These are phyloP conservation scores for Caranx ignobilis DNA, from an alignment of 2,113 vertebrate species.

Conservation along the genomic window DNA sequence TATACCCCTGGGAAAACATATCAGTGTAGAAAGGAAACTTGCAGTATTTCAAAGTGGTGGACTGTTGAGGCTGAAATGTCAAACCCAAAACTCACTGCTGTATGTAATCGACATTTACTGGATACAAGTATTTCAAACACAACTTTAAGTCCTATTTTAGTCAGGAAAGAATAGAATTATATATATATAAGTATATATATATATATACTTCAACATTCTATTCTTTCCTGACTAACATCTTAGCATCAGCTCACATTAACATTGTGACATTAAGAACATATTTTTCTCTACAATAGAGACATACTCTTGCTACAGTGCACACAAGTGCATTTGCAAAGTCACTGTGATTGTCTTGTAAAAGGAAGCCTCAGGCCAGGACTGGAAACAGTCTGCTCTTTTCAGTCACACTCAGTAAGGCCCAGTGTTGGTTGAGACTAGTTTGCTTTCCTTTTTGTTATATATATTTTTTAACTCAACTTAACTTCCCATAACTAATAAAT, in stretches of 20 bases:
- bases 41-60: background rate
- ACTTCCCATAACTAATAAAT: no score
- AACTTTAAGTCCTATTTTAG: background rate
- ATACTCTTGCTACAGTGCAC: background rate
- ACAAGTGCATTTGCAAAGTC: background rate
- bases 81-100: background rate
- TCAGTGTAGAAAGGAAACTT: background rate
- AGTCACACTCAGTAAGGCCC: no score
- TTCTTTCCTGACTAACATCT: no score
- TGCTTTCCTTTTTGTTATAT: no score
- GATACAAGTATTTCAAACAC: background rate
- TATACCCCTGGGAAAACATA: background rate
- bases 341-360: background rate
- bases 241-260: background rate
- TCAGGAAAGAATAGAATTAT: background rate
- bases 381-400: no score
- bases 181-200: no score
- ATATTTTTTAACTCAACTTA: no score
- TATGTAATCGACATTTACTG: background rate
- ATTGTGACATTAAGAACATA: background rate
- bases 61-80: background rate
- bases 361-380: no score
- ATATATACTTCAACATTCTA: no score
- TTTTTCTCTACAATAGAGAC: background rate
- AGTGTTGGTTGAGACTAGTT: no score